A percentile compares a stretch with the other conserved stretches of the same genome.
phyloP scores from a whole-genome alignment of 1,140 invertebrate species.

The Sarcophaga bullata region DNA sequence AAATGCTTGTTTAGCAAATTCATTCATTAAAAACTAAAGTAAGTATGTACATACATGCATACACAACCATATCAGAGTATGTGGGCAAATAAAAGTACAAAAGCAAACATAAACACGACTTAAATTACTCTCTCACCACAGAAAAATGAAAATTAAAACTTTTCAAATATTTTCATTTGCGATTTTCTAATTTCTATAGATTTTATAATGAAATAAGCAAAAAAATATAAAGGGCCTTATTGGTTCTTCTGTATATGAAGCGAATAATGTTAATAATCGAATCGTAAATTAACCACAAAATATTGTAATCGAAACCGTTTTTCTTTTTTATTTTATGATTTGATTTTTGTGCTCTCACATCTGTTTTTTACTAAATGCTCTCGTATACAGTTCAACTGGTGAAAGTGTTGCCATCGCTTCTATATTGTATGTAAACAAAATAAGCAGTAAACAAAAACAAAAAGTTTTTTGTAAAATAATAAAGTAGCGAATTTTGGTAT shows the following conservation, averaged over 20 bases:
- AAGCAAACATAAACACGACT: background rate
- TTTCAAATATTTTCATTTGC: too few relatives aligned
- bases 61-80: too few relatives aligned
- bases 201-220: background rate
- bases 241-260: background rate
- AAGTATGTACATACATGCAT: background rate
- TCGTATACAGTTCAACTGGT: too few relatives aligned
- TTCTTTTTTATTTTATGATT: background rate
- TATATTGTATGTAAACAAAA: too few relatives aligned
- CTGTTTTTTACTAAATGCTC: too few relatives aligned
- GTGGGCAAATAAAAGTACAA: too few relatives aligned
- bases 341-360: too few relatives aligned
- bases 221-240: background rate
- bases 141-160: conserved; percentile 3
- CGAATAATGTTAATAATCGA: conserved; percentile 7
- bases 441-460: too few relatives aligned
- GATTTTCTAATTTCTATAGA: background rate
- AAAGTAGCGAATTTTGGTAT: too few relatives aligned
- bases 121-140: conserved; percentile 28
- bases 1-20: background rate
- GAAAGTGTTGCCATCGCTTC: too few relatives aligned
- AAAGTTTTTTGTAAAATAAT: too few relatives aligned
- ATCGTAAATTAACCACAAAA: background rate
- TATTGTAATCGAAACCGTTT: background rate
- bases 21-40: background rate